These are phyloP conservation scores for Mormyrus iriodes DNA, from an alignment of 2,113 vertebrate species.

Conservation along the genomic window DNA sequence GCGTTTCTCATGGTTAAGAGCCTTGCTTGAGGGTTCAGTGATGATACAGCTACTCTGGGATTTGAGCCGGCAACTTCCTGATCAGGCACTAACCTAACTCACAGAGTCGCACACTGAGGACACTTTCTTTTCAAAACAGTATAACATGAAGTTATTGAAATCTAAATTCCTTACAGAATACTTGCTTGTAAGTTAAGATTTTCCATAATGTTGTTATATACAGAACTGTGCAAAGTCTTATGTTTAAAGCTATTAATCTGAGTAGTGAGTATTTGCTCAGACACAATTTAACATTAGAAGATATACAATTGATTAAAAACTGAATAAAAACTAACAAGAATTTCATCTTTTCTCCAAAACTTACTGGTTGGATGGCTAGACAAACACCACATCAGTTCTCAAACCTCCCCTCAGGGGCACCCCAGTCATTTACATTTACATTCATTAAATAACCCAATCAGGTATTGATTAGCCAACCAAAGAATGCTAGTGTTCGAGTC, in stretches of 20 bases:
- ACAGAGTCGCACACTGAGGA: not conserved
- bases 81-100: not conserved
- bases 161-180: not conserved
- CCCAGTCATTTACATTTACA: not conserved
- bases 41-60: not conserved
- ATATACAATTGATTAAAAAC: not conserved
- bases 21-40: not conserved
- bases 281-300: not conserved
- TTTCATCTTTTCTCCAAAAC: not conserved
- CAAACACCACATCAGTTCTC: not conserved
- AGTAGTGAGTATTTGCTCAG: not conserved
- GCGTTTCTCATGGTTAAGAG: not conserved
- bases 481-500: not conserved
- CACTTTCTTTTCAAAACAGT: not conserved
- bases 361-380: not conserved
- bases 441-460: not conserved
- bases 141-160: not conserved
- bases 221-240: not conserved
- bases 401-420: not conserved
- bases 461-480: not conserved
- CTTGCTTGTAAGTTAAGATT: not conserved
- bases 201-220: not conserved
- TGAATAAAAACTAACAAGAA: not conserved
- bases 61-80: not conserved
- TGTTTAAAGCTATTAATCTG: not conserved